phyloP scores from a whole-genome alignment of 2,888 invertebrate genomes.

The Drosophila emarginata region DNA sequence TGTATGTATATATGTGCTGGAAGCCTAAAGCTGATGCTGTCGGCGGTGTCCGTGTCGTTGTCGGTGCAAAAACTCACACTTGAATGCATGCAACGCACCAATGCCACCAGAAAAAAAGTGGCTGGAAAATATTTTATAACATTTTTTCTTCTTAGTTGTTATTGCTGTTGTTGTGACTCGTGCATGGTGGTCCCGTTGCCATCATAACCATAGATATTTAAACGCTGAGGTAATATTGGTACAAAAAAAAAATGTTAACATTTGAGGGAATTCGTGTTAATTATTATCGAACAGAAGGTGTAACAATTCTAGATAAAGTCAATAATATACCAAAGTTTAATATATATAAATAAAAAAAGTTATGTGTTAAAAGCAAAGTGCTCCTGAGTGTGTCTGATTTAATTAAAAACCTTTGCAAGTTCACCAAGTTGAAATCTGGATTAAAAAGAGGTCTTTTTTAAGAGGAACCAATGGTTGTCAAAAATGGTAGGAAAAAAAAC shows the following conservation, averaged over 20 bases:
- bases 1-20: not conserved
- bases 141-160: not conserved
- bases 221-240: not conserved
- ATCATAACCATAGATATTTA: slow-evolving; percentile 15
- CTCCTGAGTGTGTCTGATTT: no score
- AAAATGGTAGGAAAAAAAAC: no score
- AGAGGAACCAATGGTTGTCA: no score
- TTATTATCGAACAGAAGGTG: not conserved
- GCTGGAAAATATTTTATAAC: slow-evolving; percentile 4
- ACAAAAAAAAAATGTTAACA: not conserved
- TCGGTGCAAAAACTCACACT: slow-evolving; percentile 40
- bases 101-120: slow-evolving; percentile 6
- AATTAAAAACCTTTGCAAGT: no score
- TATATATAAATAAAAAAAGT: no score
- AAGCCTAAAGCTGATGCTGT: slow-evolving; percentile 8
- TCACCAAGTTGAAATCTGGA: no score
- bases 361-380: no score
- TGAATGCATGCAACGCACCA: slow-evolving; percentile 17
- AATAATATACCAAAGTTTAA: not conserved
- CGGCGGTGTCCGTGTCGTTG: not conserved
- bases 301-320: not conserved
- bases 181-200: not conserved
- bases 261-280: not conserved
- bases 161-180: not conserved
- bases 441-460: no score